Evolutionary conservation across 2,888 invertebrate species (phyloP), one percentile per base, ranked within the genome.

Genomic region (Carterocephalus palaemon): DNA sequence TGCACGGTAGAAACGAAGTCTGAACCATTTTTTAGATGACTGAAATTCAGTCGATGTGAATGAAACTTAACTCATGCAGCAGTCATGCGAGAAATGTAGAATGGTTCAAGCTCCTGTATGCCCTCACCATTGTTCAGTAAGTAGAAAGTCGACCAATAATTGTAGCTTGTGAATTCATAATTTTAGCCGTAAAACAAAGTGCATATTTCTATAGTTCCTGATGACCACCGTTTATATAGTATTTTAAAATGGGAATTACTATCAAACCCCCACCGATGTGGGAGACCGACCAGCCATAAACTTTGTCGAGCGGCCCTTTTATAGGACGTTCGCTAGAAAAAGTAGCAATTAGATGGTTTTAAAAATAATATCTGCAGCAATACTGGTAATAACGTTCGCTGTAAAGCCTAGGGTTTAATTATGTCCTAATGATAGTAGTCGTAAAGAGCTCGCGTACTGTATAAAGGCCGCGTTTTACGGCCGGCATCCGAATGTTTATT

Each of bases 371-470:
- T 42, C 31, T 20, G 10, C 31, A 6, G 37, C 12, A 16, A 20
- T 29, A 15, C 8, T 37, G 46, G 54, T 52, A 51, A 51, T 52
- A 54, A 38, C 22, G 42, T 19, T 43, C 41, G 53, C 47, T 48
- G 46, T 57, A 56, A 56, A 49, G 40, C 39, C 43, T 49, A 40
- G 51, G 46, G 49, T 52, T 46, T 55, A 56, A 53, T 56, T 54
- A 56, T 56, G 31, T 29, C 43, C 34, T 43, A 43, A 43, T 43
- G 43, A 37, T 43, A 23, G 36, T 31, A 17, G 23, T 12, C 9
- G 22, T 43, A 43, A 43, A 28, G 31, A 22, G 7, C 17, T 10
- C 16, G 16, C 43, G 17, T 32, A 36, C 17, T 43, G 6, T 43
- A 36, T 43, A 43, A 36, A 36, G 34, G 29, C 15, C 39, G 5